phyloP scores from a whole-genome alignment of 2,888 invertebrate genomes.

The Mythimna albipuncta region DNA sequence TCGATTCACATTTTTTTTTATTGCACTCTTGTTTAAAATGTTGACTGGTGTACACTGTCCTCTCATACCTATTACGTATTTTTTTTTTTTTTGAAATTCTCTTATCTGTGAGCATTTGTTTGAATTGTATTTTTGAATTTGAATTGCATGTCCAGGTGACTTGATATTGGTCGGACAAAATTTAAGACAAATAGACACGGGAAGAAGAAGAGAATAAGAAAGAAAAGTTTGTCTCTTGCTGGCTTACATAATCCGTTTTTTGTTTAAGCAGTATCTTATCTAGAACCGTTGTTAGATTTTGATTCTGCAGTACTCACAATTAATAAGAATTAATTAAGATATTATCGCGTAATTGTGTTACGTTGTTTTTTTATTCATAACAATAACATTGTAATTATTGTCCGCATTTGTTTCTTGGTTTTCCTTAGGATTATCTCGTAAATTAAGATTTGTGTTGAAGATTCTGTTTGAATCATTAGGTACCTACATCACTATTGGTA shows the following conservation, averaged over 20 bases:
- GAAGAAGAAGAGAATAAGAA: too few species aligned
- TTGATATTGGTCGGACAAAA: too few species aligned
- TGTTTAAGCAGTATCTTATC: constrained; percentile 2
- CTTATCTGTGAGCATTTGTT: not conserved
- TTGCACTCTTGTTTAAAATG: too few species aligned
- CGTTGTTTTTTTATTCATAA: constrained; percentile 6
- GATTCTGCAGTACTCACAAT: constrained; percentile 4
- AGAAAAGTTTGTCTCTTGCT: not conserved
- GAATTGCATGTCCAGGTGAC: too few species aligned
- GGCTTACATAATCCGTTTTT: constrained; percentile 10
- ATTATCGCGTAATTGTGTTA: constrained; percentile 28
- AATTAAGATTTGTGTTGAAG: constrained; percentile 4
- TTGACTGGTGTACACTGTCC: too few species aligned
- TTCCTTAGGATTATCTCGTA: constrained; percentile 16
- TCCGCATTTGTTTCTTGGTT: constrained; percentile 1
- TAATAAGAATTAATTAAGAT: constrained; percentile 14
- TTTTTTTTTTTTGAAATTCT: too few species aligned
- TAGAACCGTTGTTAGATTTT: constrained; percentile 22
- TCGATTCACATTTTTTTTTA: too few species aligned
- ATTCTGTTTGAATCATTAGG: not conserved
- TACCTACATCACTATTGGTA: not conserved
- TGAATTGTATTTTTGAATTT: too few species aligned
- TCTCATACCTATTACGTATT: too few species aligned
- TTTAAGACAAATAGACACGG: too few species aligned
- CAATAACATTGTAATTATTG: constrained; percentile 2